Base-by-base conservation (phyloP, 2,888 invertebrate genomes). In the Brachynemurus nebulosus region DNA sequence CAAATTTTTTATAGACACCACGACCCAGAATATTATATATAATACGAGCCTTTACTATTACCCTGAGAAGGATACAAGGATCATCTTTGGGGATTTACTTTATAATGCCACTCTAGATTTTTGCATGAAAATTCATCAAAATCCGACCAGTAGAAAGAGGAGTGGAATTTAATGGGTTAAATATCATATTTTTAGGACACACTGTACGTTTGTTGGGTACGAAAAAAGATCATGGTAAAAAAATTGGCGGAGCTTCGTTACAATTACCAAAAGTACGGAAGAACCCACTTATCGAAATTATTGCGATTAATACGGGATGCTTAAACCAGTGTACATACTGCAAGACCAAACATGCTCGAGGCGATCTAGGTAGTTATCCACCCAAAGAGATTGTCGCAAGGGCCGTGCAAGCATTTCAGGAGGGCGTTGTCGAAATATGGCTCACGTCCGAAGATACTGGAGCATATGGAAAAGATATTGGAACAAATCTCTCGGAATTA, bases 261-360 rank as follows among this genome's bases (percentile, higher is more conserved):
- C 70, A 79, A 4, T 67, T 98, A 11, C 97, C 97, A 0, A 98
- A 98, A 70, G 85, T 98, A 11, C 72, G 98, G 41, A 84, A 89
- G 58, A 98, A 98, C 66, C 92, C 93, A 0, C 69, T 97, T 0
- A 85, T 98, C 47, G 98, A 98, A 71, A 98, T 98, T 45, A 93
- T 96, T 47, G 81, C 95, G 0, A 90, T 96, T 38, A 95, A 91
- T 62, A 91, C 93, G 0, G 95, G 95, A 0, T 98, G 98, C 56
- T 68, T 98, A 2, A 98, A 98, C 67, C 92, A 95, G 57, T 98
- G 98, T 62, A 96, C 97, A 0, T 98, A 98, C 59, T 98, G 97
- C 60, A 98, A 97, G 66, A 97, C 96, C 0, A 96, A 95, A 59
- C 93, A 95, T 62, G 97, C 97, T 0, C 66, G 98, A 40, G 98